A percentile compares a stretch with the other conserved stretches of the same genome.
phyloP scores from a whole-genome alignment of 2,797 vertebrate species.

The Anabas testudineus region DNA sequence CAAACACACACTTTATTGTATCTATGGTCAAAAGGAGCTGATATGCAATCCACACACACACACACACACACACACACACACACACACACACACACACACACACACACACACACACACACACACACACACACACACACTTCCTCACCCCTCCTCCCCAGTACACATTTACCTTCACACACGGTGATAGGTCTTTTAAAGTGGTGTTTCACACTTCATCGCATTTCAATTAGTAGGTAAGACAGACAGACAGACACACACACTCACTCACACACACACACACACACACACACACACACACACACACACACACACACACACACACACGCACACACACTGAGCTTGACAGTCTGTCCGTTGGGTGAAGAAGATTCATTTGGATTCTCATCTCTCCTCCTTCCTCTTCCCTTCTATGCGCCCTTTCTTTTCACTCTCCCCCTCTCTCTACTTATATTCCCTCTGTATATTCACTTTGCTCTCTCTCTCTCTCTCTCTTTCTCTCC shows the following conservation, averaged over 20 bases:
- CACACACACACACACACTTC: constrained; percentile 27
- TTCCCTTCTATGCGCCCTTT: constrained; percentile 73
- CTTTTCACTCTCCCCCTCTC: constrained; percentile 67
- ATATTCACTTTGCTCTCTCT: constrained; percentile 54
- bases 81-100: too few relatives aligned
- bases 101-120: too few relatives aligned
- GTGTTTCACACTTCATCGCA: constrained; percentile 83
- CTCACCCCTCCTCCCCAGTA: constrained; percentile 42
- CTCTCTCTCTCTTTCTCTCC: constrained; percentile 63
- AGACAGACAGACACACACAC: constrained; percentile 34
- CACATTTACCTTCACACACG: constrained; percentile 67
- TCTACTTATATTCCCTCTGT: constrained; percentile 61
- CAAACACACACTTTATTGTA: constrained; percentile 38
- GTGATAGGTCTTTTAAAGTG: constrained; percentile 82
- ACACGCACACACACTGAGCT: constrained; percentile 35
- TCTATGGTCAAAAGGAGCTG: constrained; percentile 51
- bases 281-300: too few relatives aligned
- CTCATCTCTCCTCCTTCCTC: constrained; percentile 76
- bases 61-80: too few relatives aligned
- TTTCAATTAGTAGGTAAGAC: constrained; percentile 83
- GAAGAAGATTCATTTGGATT: constrained; percentile 84
- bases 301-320: too few relatives aligned
- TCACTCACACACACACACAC: too few relatives aligned
- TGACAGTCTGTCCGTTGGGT: constrained; percentile 80
- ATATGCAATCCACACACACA: constrained; percentile 51